A percentile compares a stretch with the other conserved stretches of the same genome.
phyloP scores from a whole-genome alignment of 30 jellyfish, hydroid and myxozoan genomes.

The Aurelia sp. region DNA sequence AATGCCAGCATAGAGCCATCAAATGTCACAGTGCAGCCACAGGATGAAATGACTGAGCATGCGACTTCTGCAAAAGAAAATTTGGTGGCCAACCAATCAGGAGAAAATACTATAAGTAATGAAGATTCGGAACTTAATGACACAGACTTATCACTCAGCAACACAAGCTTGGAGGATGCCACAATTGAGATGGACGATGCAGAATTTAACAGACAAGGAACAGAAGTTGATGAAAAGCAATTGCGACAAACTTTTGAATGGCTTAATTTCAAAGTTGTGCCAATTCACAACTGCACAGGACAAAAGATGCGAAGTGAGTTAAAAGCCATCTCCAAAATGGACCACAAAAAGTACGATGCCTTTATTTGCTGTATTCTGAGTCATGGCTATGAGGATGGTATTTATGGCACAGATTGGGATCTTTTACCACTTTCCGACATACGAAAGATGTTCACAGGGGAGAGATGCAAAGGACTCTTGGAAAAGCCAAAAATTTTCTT shows the following conservation, averaged over 20 bases:
- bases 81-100: too few relatives aligned
- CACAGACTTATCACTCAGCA: too few relatives aligned
- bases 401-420: constrained; percentile 60
- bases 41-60: too few relatives aligned
- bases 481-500: constrained; percentile 68
- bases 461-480: constrained; percentile 6
- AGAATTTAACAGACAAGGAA: constrained; percentile 37
- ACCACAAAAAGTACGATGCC: constrained; percentile 28
- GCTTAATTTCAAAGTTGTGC: constrained; percentile 21
- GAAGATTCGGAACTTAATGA: too few relatives aligned
- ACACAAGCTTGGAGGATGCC: neutral
- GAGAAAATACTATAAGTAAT: too few relatives aligned
- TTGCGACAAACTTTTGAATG: constrained; percentile 29
- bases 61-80: too few relatives aligned
- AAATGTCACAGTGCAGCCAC: too few relatives aligned
- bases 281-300: constrained; percentile 16
- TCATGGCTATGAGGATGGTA: constrained; percentile 47
- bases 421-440: constrained; percentile 1
- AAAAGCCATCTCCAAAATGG: constrained; percentile 5
- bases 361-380: constrained; percentile 62
- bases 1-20: too few relatives aligned
- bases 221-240: constrained; percentile 20
- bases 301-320: neutral
- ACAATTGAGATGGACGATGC: neutral
- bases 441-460: constrained; percentile 1